A percentile compares a stretch with the other conserved stretches of the same genome.
These are phyloP conservation scores for Ficedula albicollis DNA, from an alignment of 2,797 vertebrate species.

Conservation along the genomic window DNA sequence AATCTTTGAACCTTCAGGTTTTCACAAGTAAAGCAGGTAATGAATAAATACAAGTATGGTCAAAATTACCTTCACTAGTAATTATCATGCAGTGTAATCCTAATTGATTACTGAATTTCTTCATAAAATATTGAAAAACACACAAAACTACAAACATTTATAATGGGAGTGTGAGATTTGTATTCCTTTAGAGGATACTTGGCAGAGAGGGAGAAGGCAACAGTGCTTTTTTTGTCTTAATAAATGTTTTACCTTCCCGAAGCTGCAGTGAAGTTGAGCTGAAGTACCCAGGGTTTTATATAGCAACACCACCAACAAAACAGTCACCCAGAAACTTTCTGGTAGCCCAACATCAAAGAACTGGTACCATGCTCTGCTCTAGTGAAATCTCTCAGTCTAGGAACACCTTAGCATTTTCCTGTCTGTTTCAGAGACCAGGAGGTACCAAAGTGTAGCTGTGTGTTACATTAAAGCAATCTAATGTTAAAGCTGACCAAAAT, in stretches of 20 bases:
- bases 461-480: background rate
- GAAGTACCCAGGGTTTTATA: background rate
- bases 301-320: background rate
- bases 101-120: background rate
- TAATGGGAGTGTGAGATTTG: background rate
- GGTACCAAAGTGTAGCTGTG: background rate
- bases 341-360: background rate
- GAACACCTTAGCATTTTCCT: background rate
- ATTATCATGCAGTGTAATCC: background rate
- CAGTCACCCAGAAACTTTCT: background rate
- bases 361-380: background rate
- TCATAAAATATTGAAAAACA: background rate
- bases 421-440: background rate
- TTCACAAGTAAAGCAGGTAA: slow-evolving; percentile 89
- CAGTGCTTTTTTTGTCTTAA: background rate
- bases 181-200: background rate
- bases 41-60: background rate
- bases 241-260: background rate
- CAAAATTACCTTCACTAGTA: background rate
- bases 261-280: background rate
- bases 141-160: background rate
- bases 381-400: background rate
- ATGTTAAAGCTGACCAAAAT: background rate
- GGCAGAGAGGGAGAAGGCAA: background rate
- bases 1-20: slow-evolving; percentile 80